Evolutionary conservation across 2,113 vertebrate genomes (phyloP), one percentile per base, ranked within the genome.

Genomic region (Leptobrachium ailaonicum): DNA sequence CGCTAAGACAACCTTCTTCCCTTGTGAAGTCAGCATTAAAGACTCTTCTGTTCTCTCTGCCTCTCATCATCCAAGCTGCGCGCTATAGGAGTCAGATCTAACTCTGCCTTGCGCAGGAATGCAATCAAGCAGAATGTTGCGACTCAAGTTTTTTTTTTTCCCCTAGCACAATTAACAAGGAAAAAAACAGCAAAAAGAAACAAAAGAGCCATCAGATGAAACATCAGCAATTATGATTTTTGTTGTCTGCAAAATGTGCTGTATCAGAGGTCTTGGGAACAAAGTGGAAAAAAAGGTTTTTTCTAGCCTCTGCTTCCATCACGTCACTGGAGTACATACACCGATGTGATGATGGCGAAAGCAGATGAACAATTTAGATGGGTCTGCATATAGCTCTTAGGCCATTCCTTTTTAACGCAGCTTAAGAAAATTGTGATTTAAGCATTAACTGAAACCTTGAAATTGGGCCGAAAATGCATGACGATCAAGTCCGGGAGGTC

Each of bases 101-200:
- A 90, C 85, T 1, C 41, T 72, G 87, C 89, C 90, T 90, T 88
- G 90, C 89, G 88, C 91, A 93, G 91, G 90, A 90, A 93, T 92
- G 92, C 92, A 92, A 94, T 92, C 88, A 87, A 91, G 89, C 92
- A 94, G 93, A n/a, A 92, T 93, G 91, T 93, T 85, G 91, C 87
- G 81, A 75, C 87, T 90, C 89, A 76, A 60, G 87, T 86, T 82
- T 84, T 88, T n/a, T n/a, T 90, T 41, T 50, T 42, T 67, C 54
- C 71, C 71, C 71, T 82, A 71, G 80, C 81, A 91, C 89, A 91
- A 90, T 90, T 92, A 90, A 90, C 87, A 89, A 87, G 87, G 88
- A 92, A n/a, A n/a, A n/a, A n/a, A n/a, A n/a, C n/a, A n/a, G n/a
- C n/a, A n/a, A n/a, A 60, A 87, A 85, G 86, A 92, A 87, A 83